Conservation (phyloP, 2,113 vertebrate species). For the Mugil cephalus region DNA sequence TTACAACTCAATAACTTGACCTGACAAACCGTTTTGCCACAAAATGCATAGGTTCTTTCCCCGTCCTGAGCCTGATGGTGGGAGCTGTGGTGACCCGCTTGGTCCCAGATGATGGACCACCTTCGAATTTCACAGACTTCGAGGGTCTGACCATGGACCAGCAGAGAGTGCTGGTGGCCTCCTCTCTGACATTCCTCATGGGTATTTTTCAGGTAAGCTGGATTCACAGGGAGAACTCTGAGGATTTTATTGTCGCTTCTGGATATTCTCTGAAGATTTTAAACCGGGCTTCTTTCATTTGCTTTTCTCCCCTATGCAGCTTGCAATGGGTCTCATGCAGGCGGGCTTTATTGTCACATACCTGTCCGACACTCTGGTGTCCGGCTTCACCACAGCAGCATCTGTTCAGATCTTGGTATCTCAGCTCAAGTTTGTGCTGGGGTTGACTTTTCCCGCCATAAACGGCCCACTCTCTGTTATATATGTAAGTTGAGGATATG, state of each 20-base stretch:
- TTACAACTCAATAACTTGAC: background rate
- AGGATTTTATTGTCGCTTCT: background rate
- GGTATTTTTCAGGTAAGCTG: constrained; percentile 78
- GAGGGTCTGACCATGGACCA: constrained; percentile 72
- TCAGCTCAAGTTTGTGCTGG: constrained; percentile 94
- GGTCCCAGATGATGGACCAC: constrained; percentile 50
- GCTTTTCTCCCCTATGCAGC: constrained; percentile 74
- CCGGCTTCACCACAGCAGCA: constrained; percentile 93
- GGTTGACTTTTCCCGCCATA: constrained; percentile 83
- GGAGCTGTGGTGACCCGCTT: constrained; percentile 85
- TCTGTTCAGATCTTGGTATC: constrained; percentile 94
- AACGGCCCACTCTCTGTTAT: constrained; percentile 87
- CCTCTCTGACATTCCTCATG: constrained; percentile 90
- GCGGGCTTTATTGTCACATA: constrained; percentile 93
- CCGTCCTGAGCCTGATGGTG: constrained; percentile 93
- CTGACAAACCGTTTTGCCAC: too few relatives aligned
- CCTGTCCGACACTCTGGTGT: constrained; percentile 92
- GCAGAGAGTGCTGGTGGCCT: constrained; percentile 86
- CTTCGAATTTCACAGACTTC: constrained; percentile 62
- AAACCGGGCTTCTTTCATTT: background rate
- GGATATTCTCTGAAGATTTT: background rate
- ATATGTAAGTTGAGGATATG: constrained; percentile 86
- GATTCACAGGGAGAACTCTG: background rate
- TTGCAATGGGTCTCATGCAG: constrained; percentile 88
- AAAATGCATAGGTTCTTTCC: constrained; percentile 87